Base-by-base conservation (phyloP, 2,113 vertebrate species). In the Engraulis encrasicolus region DNA sequence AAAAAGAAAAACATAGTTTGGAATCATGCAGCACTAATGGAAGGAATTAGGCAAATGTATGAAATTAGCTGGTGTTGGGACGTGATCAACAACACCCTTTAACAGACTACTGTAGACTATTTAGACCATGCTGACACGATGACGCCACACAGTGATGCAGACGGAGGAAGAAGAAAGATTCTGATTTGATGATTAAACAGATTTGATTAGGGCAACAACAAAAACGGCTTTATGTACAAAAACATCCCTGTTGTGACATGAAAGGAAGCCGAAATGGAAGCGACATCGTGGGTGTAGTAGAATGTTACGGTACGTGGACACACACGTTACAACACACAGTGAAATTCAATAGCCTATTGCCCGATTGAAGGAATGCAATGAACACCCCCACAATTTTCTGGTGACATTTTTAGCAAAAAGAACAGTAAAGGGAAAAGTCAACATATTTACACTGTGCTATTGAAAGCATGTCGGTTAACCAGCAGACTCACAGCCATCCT, bases 361-460 rank as follows among this genome's bases (percentile, higher is more conserved):
- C 31, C 84, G n/a, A 81, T 40, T 82, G 81, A 82, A 82, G 74
- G 52, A 79, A 86, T 86, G 80, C 78, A n/a, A n/a, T n/a, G n/a
- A n/a, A n/a, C n/a, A 66, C 45, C 79, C 74, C 37, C 23, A 6
- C 18, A 9, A 19, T 15, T 52, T n/a, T 82, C 19, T 17, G 45
- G 77, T 77, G 58, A 6, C 23, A 66, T 66, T 77, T 74, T 77
- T 84, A 18, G 78, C n/a, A 84, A 31, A 77, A 48, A 66, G 12
- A 34, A 74, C 66, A 74, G 31, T 74, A 74, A 74, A 74, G 14
- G n/a, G 15, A 74, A 4, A 74, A 3, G 66, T 34, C 66, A 74
- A 17, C 66, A 74, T 74, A 36, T 74, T 74, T 74, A 27, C 66
- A 74, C 66, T 31, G 66, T 31, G 66, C 66, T 74, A 74, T 74